Evolutionary conservation across 1,140 invertebrate genomes (phyloP), one percentile per base, ranked within the genome.

Genomic region (Mylabris phalerata): DNA sequence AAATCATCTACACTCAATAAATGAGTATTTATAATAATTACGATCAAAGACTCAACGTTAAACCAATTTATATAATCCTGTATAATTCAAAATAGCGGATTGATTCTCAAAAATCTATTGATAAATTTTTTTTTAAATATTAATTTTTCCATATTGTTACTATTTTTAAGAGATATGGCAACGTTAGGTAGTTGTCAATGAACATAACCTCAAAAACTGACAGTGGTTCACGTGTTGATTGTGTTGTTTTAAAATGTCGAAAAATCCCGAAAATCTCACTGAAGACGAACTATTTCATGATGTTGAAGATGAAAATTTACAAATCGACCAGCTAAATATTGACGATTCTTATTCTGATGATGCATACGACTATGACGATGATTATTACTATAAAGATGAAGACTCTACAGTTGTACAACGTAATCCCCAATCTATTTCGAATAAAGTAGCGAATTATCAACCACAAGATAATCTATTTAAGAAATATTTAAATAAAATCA

Each of bases 401-500:
- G 67, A 74, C 4, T n/a, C 32, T 9, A 11, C n/a, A 32, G 25
- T 9, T 2, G 47, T 72, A 67, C 67, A 71, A 62, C 63, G 67
- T 6, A 81, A 82, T 67, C 59, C 63, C 48, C 86, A 88, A 73
- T 74, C 71, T 44, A 67, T 76, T 10, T 82, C 82, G n/a, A 83
- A 79, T 32, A 87, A 85, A 75, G 60, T 87, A 9, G 79, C 72
- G n/a, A 81, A 78, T 59, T 93, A 82, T 71, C 92, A 94, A 71
- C 89, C 91, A 3, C 79, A 77, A 46, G 90, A 93, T 44, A 93
- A 93, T 66, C 65, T 92, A 0, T 84, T 91, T 49, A 83, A 84
- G 54, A 90, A 87, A 61, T 93, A 84, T 72, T 74, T 84, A 0
- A 83, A 89, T 62, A 92, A 89, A 78, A 92, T 95, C 26, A 93